Evolutionary conservation across 1,140 invertebrate genomes (phyloP).

Genomic region (Zaprionus capensis): DNA sequence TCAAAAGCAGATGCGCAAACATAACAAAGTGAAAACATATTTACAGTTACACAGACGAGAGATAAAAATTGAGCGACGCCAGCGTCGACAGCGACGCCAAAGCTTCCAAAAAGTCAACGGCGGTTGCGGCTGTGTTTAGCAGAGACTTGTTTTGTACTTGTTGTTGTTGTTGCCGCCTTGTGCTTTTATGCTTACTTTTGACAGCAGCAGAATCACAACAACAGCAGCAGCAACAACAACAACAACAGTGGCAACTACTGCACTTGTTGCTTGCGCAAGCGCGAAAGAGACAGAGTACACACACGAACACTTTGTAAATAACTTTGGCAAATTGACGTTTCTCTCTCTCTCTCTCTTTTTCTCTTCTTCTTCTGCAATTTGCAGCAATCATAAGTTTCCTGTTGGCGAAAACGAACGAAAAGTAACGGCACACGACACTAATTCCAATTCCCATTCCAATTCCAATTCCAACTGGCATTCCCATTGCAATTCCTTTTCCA

Average conservation of each 20-base stretch:
- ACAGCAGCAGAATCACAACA: constrained; percentile 50
- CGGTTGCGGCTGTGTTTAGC: constrained; percentile 38
- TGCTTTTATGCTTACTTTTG: constrained; percentile 50
- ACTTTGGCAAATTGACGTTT: constrained; percentile 75
- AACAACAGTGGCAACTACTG: constrained; percentile 30
- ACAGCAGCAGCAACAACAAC: constrained; percentile 39
- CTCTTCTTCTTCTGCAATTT: constrained; percentile 57
- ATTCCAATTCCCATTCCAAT: constrained; percentile 36
- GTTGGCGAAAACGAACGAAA: constrained; percentile 52
- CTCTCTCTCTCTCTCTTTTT: constrained; percentile 6
- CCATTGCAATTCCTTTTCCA: constrained; percentile 23
- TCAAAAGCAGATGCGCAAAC: constrained; percentile 71
- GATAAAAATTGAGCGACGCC: constrained; percentile 37
- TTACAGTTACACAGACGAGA: constrained; percentile 73
- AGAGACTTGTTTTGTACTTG: constrained; percentile 39
- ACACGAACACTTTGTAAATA: neutral
- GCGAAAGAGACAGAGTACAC: constrained; percentile 21
- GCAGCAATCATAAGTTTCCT: constrained; percentile 76
- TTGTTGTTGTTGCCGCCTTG: constrained; percentile 22
- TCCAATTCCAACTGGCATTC: constrained; percentile 19
- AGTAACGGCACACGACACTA: constrained; percentile 67
- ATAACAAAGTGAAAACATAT: constrained; percentile 80
- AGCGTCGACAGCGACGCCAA: constrained; percentile 24
- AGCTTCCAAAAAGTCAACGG: constrained; percentile 36
- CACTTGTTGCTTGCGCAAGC: constrained; percentile 47